phyloP scores from a whole-genome alignment of 2,113 vertebrate species.

The Alaudala cheleensis region DNA sequence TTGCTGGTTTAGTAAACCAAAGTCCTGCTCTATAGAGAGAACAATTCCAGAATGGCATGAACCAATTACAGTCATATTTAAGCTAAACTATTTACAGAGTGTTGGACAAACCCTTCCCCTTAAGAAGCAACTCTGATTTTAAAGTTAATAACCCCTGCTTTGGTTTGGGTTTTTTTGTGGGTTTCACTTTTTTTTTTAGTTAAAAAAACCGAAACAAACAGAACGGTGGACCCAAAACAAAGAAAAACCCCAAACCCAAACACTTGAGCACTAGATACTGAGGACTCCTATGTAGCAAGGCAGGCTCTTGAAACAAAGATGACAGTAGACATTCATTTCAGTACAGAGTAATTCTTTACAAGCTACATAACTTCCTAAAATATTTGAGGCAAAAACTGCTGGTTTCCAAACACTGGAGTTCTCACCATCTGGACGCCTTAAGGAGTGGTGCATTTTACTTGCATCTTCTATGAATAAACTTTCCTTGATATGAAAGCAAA shows the following conservation, averaged over 20 bases:
- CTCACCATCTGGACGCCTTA: neutral
- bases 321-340: neutral
- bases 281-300: neutral
- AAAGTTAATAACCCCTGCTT: neutral
- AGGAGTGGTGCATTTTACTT: conserved; percentile 27
- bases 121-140: neutral
- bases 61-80: neutral
- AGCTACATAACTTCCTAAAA: conserved; percentile 21
- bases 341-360: neutral
- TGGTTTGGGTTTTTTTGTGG: accelerated
- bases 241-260: neutral
- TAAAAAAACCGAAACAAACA: neutral
- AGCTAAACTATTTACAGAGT: neutral
- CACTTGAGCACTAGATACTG: neutral
- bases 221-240: neutral
- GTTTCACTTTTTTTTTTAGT: neutral
- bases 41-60: neutral
- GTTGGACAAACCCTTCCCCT: neutral
- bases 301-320: neutral
- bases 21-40: neutral
- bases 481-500: conserved; percentile 38
- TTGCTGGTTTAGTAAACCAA: neutral
- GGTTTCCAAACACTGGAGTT: conserved; percentile 7
- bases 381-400: neutral
- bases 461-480: conserved; percentile 29